Evolutionary conservation across 2,888 invertebrate species (phyloP).

Genomic region (Callyntrura guangdongensis): DNA sequence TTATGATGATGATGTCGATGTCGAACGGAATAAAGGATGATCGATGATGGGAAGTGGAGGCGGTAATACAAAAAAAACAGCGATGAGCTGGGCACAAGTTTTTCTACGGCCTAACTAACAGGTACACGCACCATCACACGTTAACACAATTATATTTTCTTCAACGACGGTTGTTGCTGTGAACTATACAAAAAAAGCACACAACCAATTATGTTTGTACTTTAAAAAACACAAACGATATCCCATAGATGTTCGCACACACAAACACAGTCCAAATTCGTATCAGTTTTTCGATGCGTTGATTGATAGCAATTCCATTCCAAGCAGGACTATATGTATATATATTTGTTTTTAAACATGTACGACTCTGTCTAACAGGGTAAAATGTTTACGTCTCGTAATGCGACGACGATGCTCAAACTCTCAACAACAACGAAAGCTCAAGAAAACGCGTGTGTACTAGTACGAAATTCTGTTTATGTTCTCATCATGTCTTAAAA

Average conservation of each 20-base stretch:
- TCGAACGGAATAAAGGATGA: not conserved
- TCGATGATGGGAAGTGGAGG: slow-evolving; percentile 13
- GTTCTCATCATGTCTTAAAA: not conserved
- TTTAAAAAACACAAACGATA: slow-evolving; percentile 5
- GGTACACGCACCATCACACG: not conserved
- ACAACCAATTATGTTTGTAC: not conserved
- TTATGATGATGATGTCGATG: too few relatives aligned
- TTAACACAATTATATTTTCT: not conserved
- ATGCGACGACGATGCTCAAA: not conserved
- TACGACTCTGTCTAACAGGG: not conserved
- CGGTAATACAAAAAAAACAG: not conserved
- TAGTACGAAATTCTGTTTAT: not conserved
- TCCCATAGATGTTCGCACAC: not conserved
- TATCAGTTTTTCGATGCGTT: slow-evolving; percentile 33
- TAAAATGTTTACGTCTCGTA: slow-evolving; percentile 8
- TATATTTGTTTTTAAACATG: too few relatives aligned
- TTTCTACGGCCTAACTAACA: not conserved
- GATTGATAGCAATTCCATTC: slow-evolving; percentile 42
- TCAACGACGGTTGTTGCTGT: not conserved
- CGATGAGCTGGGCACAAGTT: slow-evolving; percentile 2
- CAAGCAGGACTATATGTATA: not conserved
- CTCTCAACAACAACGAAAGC: slow-evolving; percentile 1
- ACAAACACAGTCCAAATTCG: not conserved
- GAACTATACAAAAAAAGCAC: slow-evolving; percentile 6
- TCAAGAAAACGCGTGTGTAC: not conserved